Evolutionary conservation across 1,140 invertebrate species (phyloP), one percentile per base, ranked within the genome.

Genomic region (Drosophila pallidifrons): DNA sequence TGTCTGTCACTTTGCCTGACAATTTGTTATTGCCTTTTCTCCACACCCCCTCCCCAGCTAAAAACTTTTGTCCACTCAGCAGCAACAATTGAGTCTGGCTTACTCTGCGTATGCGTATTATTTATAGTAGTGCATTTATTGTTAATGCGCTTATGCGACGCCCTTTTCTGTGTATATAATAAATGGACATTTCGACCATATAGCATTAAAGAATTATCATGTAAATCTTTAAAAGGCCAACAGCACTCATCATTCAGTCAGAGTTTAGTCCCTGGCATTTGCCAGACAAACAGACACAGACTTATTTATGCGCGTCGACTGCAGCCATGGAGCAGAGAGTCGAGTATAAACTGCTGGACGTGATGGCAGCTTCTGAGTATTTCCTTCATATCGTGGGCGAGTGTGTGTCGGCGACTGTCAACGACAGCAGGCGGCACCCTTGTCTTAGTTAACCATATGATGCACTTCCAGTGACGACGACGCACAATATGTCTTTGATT

Each of bases 231-330:
- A 41, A 54, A 41, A 32, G 35, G 20, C 15, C 28, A 25, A 25
- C 10, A 38, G 6, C 30, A 10, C 72, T 63, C 82, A 82, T 85
- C 79, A 79, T 60, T 82, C 82, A 86, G 60, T 49, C 49, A 68
- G 41, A 57, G 67, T 60, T 67, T 10, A 16, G 32, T 32, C 41
- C 32, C 41, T 57, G 45, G 43, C 70, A 61, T 79, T 72, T 72
- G 65, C 67, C 72, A 69, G 70, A 47, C n/a, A 52, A 66, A 43
- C 32, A 46, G 49, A 43, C 43, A 49, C 51, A 45, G 70, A 72
- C 85, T 88, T 89, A 89, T 88, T 88, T 88, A 89, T 88, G 83
- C 73, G 74, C 85, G 85, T 89, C 85, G 63, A 45, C 77, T 89
- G 77, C 83, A 88, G 70, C 77, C 69, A 88, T 88, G 80, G 79